A percentile compares a stretch with the other conserved stretches of the same genome.
These are phyloP conservation scores for human (Homo sapiens) DNA, from an alignment of 2,113 vertebrate species.

Conservation along the genomic window GRCh38 chr20:14800001-14800500, in stretches of 20 bases:
- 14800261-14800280: not conserved
- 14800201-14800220: not conserved
- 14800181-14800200: not conserved
- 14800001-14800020: slow-evolving; percentile 72
- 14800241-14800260: not conserved
- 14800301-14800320: not conserved
- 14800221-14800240: not conserved
- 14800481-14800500: not conserved
- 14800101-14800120: slow-evolving; percentile 32
- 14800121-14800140: slow-evolving; percentile 68
- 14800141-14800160: not conserved
- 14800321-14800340: not conserved
- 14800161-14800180: slow-evolving; percentile 9
- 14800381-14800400: not conserved
- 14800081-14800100: slow-evolving; percentile 51
- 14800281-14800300: not conserved
- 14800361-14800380: not conserved
- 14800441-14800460: slow-evolving; percentile 7
- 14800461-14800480: not conserved
- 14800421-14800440: slow-evolving; percentile 61
- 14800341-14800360: not conserved
- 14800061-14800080: slow-evolving; percentile 67
- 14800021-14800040: slow-evolving; percentile 60
- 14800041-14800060: slow-evolving; percentile 60
- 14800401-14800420: not conserved